These are phyloP conservation scores for Hypanus sabinus DNA, from an alignment of 2,113 vertebrate species.

Conservation along the genomic window DNA sequence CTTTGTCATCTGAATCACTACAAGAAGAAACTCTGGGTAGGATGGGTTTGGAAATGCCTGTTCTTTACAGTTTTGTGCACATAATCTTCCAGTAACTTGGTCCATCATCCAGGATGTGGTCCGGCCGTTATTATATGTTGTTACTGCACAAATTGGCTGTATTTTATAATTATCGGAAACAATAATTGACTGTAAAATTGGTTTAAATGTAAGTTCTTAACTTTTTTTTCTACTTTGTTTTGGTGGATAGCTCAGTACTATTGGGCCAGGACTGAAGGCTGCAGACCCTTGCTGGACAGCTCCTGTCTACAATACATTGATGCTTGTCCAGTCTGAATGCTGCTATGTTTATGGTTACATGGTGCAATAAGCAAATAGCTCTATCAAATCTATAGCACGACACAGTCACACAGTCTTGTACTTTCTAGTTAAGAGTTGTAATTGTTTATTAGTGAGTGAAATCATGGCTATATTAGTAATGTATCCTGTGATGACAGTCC, in stretches of 20 bases:
- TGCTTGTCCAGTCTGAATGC: neutral
- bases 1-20: neutral
- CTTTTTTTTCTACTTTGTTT: neutral
- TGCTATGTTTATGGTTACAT: neutral
- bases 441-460: slow-evolving; percentile 21
- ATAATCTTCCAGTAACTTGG: neutral
- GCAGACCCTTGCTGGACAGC: neutral
- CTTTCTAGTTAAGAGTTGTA: neutral
- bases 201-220: neutral
- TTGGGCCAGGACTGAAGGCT: neutral
- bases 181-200: neutral
- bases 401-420: neutral
- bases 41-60: too few species aligned
- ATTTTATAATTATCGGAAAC: neutral
- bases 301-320: neutral
- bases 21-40: neutral
- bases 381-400: neutral
- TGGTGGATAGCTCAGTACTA: neutral
- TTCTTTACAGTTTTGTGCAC: neutral
- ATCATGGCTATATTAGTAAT: neutral
- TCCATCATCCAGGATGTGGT: neutral
- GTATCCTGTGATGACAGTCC: neutral
- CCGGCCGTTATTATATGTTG: neutral
- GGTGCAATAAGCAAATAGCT: neutral
- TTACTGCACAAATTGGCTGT: neutral